Evolutionary conservation across 1,140 invertebrate species (phyloP).

Genomic region (Spodoptera litura): DNA sequence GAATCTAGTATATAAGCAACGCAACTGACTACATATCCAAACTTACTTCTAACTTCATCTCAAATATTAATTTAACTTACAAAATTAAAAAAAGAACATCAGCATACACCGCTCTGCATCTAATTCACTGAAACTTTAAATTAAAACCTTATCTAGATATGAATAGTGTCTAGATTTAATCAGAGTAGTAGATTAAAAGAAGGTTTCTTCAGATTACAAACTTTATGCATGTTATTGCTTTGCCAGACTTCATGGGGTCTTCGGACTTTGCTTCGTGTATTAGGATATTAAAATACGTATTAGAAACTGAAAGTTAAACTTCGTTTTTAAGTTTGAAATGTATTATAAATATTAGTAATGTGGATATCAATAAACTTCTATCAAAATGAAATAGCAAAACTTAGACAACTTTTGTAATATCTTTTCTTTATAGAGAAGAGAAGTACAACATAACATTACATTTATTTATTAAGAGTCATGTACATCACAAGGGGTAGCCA

Average conservation of each 20-base stretch:
- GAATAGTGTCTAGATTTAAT: slow-evolving; percentile 3
- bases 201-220: slow-evolving; percentile 1
- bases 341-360: too few species aligned
- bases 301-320: too few species aligned
- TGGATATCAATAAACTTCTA: too few species aligned
- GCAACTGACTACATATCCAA: not conserved
- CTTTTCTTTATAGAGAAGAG: too few species aligned
- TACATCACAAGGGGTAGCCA: too few species aligned
- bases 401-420: too few species aligned
- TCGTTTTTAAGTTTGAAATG: too few species aligned
- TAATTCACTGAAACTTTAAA: slow-evolving; percentile 4
- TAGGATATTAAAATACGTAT: not conserved
- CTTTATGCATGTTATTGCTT: slow-evolving; percentile 2
- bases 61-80: not conserved
- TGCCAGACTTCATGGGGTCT: not conserved
- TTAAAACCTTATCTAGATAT: not conserved
- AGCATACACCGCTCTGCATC: not conserved
- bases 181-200: not conserved
- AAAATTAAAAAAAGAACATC: not conserved
- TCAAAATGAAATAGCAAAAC: too few species aligned
- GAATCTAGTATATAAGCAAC: too few species aligned
- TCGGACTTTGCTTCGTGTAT: not conserved
- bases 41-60: not conserved
- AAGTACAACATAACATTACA: too few species aligned
- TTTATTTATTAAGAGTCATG: too few species aligned